Evolutionary conservation across 2,113 vertebrate genomes (phyloP).

Genomic region (Sula dactylatra): DNA sequence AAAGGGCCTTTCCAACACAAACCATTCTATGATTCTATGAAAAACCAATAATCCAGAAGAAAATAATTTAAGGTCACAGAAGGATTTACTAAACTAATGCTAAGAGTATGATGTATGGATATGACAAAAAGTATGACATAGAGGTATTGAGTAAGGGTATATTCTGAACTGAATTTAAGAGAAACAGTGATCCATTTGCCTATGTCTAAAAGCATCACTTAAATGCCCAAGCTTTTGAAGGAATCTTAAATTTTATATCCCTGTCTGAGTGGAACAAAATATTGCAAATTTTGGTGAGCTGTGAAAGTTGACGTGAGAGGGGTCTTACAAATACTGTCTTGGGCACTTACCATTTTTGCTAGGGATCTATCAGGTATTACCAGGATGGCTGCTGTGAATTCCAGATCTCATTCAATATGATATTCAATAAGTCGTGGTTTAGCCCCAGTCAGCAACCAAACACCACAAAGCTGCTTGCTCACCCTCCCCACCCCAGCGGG

Average conservation of each 20-base stretch:
- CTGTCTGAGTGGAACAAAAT: neutral
- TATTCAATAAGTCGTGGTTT: too few relatives aligned
- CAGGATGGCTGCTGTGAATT: neutral
- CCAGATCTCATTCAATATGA: neutral
- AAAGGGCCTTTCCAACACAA: neutral
- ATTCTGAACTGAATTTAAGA: neutral
- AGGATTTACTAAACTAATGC: neutral
- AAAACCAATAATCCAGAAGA: neutral
- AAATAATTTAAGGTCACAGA: neutral
- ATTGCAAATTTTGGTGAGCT: neutral
- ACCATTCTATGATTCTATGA: neutral
- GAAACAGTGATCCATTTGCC: neutral
- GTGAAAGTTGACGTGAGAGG: neutral
- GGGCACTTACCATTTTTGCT: neutral
- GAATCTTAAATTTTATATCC: neutral
- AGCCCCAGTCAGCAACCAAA: too few relatives aligned
- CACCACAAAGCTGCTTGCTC: too few relatives aligned
- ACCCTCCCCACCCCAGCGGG: too few relatives aligned
- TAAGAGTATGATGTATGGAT: neutral
- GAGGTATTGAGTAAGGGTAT: neutral
- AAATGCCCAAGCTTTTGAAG: neutral
- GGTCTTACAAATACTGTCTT: neutral
- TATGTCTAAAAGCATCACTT: neutral
- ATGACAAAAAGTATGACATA: neutral
- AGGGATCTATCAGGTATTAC: neutral